Conservation (phyloP, 2,797 vertebrate species). For the Hydrolagus colliei region DNA sequence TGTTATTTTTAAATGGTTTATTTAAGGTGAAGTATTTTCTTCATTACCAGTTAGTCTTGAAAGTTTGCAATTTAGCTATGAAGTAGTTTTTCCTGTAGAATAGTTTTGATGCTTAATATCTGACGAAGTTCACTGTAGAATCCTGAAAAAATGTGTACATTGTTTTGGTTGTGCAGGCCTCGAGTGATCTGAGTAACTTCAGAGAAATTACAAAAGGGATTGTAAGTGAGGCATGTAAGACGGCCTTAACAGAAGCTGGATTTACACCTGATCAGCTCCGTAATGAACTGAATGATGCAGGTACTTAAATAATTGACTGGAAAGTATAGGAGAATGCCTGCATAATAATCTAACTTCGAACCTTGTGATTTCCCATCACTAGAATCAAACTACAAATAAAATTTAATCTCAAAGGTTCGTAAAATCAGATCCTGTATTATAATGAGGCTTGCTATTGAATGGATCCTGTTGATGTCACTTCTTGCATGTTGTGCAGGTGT, state of each 20-base stretch:
- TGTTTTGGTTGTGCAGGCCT: constrained; percentile 50
- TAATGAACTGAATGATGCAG: constrained; percentile 34
- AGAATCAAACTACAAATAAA: too few relatives aligned
- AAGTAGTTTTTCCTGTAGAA: background rate
- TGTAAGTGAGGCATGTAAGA: constrained; percentile 57
- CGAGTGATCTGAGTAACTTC: constrained; percentile 57
- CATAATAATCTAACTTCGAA: too few relatives aligned
- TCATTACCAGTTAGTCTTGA: background rate
- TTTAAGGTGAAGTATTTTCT: background rate
- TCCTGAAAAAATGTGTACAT: background rate
- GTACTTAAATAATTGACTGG: constrained; percentile 34
- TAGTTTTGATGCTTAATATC: background rate
- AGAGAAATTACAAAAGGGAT: constrained; percentile 65
- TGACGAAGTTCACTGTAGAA: background rate
- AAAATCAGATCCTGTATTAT: too few relatives aligned
- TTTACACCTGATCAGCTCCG: constrained; percentile 47
- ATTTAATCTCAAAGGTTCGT: too few relatives aligned
- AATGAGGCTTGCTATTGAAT: too few relatives aligned
- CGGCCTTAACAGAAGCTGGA: constrained; percentile 51
- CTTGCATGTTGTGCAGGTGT: too few relatives aligned
- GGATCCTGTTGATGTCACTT: too few relatives aligned
- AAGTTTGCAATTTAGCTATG: background rate
- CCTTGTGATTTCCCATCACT: too few relatives aligned
- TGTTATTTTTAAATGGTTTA: too few relatives aligned
- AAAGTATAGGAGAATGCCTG: too few relatives aligned